Evolutionary conservation across 2,888 invertebrate genomes (phyloP).

Genomic region (Ceraclea dissimilis): DNA sequence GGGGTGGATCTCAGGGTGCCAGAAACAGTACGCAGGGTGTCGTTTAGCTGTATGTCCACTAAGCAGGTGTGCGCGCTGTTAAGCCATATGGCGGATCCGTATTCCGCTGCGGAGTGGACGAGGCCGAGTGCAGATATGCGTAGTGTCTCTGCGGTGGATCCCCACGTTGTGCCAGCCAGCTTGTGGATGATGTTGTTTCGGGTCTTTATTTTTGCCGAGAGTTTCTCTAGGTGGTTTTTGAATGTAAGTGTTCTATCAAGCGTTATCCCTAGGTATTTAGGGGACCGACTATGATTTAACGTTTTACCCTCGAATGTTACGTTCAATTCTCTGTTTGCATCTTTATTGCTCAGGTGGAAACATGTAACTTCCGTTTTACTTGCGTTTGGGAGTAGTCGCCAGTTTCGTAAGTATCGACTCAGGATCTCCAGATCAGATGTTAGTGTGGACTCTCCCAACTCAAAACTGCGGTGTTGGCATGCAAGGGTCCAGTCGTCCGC

Average conservation of each 20-base stretch:
- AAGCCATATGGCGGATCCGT: conserved; percentile 23
- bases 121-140: neutral
- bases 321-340: neutral
- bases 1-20: neutral
- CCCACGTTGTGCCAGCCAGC: neutral
- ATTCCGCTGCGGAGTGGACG: conserved; percentile 19
- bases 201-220: neutral
- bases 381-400: neutral
- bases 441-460: neutral
- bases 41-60: conserved; percentile 23
- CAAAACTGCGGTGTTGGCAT: neutral
- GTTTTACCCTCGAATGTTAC: neutral
- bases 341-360: neutral
- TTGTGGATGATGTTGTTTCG: neutral
- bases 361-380: neutral
- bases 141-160: neutral
- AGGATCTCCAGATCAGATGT: neutral
- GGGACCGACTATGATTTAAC: neutral
- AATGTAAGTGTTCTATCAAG: neutral
- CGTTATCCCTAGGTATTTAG: neutral
- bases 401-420: neutral
- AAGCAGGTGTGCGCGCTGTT: conserved; percentile 18
- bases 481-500: neutral
- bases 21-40: neutral
- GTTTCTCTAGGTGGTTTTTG: neutral